Conservation (phyloP, 2,888 invertebrate species). For the Rhopalosiphum nymphaeae region DNA sequence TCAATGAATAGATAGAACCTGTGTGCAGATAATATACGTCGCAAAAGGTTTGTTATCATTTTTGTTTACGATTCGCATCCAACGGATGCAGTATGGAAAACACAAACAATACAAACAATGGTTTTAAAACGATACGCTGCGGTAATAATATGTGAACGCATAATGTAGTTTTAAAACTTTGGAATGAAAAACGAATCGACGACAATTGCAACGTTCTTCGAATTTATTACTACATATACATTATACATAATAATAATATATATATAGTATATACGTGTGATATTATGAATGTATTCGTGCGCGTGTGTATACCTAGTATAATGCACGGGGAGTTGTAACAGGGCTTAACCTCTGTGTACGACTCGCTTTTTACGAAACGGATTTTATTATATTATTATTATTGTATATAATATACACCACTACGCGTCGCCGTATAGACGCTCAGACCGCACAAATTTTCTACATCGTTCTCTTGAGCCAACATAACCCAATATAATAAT, state of each 20-base stretch:
- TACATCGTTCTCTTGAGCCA: constrained; percentile 26
- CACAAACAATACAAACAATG: neutral
- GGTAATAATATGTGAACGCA: neutral
- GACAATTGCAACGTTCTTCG: constrained; percentile 19
- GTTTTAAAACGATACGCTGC: neutral
- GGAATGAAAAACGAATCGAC: constrained; percentile 27
- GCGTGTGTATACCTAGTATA: neutral
- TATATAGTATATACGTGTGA: neutral
- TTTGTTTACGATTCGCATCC: neutral
- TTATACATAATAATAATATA: neutral
- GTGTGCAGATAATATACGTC: neutral
- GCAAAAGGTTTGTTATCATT: neutral
- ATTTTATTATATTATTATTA: constrained; percentile 1
- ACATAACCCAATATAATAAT: constrained; percentile 32
- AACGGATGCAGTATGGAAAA: neutral
- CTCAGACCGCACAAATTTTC: constrained; percentile 19
- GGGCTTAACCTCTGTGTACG: constrained; percentile 21
- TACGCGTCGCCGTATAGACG: neutral
- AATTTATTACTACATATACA: neutral
- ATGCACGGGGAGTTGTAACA: neutral
- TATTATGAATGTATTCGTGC: neutral
- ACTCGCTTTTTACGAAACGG: constrained; percentile 11
- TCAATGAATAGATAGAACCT: neutral
- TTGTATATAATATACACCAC: neutral
- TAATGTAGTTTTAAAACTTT: constrained; percentile 13